Conservation (phyloP, 2,888 invertebrate species). For the Ceriagrion tenellum region DNA sequence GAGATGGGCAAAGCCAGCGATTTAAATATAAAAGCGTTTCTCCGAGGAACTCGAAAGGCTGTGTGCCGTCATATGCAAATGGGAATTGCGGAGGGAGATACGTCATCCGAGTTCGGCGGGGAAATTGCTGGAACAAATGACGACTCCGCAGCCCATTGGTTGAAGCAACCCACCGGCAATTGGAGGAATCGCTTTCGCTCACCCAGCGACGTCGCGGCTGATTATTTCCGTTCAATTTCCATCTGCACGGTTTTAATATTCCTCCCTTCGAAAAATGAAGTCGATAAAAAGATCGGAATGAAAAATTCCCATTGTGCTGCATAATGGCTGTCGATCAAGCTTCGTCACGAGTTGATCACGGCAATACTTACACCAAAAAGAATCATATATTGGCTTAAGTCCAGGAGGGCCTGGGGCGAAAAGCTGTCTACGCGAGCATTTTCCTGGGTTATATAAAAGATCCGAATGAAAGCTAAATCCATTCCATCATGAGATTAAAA, state of each 20-base stretch:
- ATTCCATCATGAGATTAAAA: neutral
- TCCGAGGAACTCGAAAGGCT: neutral
- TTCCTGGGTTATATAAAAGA: neutral
- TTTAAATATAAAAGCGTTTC: conserved; percentile 26
- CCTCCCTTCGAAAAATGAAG: conserved; percentile 26
- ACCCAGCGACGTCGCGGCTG: neutral
- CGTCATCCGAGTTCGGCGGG: neutral
- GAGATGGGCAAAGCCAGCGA: conserved; percentile 18
- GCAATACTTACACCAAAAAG: neutral
- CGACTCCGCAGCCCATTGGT: conserved; percentile 8
- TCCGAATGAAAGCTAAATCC: neutral
- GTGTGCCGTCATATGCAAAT: conserved; percentile 28
- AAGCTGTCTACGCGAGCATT: neutral
- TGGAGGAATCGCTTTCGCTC: conserved; percentile 32
- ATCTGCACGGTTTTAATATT: conserved; percentile 14
- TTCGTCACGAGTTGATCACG: neutral
- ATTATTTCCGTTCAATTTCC: conserved; percentile 32
- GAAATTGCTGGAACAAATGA: conserved; percentile 26
- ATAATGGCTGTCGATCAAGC: conserved; percentile 25
- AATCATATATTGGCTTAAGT: neutral
- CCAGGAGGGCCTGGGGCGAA: neutral
- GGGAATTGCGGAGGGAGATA: conserved; percentile 4
- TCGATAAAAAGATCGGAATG: neutral
- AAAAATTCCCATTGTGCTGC: neutral
- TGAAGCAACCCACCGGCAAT: conserved; percentile 25